These are phyloP conservation scores for Chiloscyllium punctatum DNA, from an alignment of 2,797 vertebrate genomes.

Conservation along the genomic window DNA sequence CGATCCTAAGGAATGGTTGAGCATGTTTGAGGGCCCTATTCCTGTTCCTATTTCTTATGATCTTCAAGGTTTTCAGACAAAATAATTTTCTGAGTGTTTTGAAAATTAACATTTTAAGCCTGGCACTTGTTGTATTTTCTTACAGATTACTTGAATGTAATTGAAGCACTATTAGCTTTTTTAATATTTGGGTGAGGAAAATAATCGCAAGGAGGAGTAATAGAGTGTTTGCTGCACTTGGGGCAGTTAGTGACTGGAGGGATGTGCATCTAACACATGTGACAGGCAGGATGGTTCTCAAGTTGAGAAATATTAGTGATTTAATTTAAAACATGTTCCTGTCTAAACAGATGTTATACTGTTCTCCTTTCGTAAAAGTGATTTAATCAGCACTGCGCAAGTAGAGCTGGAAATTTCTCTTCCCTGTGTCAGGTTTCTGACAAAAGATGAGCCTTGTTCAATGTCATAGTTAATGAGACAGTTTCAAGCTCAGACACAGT, in stretches of 20 bases:
- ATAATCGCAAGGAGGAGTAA: neutral
- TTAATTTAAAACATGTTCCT: neutral
- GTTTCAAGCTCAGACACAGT: neutral
- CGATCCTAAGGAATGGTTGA: too few relatives aligned
- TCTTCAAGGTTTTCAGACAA: neutral
- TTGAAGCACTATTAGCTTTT: neutral
- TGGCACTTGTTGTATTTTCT: neutral
- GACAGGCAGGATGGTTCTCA: neutral
- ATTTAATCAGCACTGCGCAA: neutral
- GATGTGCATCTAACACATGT: neutral
- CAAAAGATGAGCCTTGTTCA: neutral
- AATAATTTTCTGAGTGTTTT: neutral
- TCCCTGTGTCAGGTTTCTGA: neutral
- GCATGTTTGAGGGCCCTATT: too few relatives aligned
- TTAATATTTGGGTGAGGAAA: neutral
- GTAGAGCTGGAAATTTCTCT: neutral
- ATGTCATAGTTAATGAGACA: constrained; percentile 11
- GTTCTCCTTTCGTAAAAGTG: neutral
- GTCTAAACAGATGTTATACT: neutral
- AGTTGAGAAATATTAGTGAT: neutral
- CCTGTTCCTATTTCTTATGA: too few relatives aligned
- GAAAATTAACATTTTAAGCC: neutral
- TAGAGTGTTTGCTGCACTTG: neutral
- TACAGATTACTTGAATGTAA: neutral
- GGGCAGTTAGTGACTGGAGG: neutral